phyloP scores from a whole-genome alignment of 1,140 invertebrate genomes.

The Drosophila navojoa region DNA sequence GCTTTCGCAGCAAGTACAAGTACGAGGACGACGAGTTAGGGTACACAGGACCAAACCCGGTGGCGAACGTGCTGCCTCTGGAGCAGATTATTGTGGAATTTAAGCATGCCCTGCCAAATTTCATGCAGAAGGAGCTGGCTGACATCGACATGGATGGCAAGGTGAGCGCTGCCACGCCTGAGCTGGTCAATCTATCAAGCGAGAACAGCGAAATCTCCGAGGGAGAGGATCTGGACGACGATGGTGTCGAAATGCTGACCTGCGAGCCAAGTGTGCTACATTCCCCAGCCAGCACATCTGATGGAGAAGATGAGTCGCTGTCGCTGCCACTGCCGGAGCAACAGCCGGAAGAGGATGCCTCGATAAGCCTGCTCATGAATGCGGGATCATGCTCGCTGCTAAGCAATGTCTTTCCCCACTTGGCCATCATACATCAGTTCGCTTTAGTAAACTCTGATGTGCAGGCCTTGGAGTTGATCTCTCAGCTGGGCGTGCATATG shows the following conservation, averaged over 20 bases:
- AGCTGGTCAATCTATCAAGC: conserved; percentile 66
- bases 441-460: conserved; percentile 76
- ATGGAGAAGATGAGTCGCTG: conserved; percentile 21
- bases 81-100: conserved; percentile 80
- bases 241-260: conserved; percentile 59
- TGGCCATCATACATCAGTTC: conserved; percentile 78
- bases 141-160: conserved; percentile 27
- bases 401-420: conserved; percentile 71
- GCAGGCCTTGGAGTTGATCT: conserved; percentile 74
- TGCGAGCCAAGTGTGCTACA: conserved; percentile 61
- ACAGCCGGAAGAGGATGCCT: conserved; percentile 17
- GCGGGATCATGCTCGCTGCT: conserved; percentile 68
- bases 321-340: background rate
- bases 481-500: conserved; percentile 78
- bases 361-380: conserved; percentile 51
- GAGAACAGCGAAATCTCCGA: conserved; percentile 73
- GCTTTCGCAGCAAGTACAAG: conserved; percentile 77
- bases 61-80: conserved; percentile 54
- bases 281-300: conserved; percentile 46
- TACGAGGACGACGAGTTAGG: conserved; percentile 76
- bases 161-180: conserved; percentile 10
- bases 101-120: conserved; percentile 71
- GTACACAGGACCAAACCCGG: conserved; percentile 39
- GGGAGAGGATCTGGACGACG: conserved; percentile 57
- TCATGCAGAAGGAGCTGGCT: conserved; percentile 74